Conservation (phyloP, 2,797 vertebrate genomes). For the Amblyraja radiata region DNA sequence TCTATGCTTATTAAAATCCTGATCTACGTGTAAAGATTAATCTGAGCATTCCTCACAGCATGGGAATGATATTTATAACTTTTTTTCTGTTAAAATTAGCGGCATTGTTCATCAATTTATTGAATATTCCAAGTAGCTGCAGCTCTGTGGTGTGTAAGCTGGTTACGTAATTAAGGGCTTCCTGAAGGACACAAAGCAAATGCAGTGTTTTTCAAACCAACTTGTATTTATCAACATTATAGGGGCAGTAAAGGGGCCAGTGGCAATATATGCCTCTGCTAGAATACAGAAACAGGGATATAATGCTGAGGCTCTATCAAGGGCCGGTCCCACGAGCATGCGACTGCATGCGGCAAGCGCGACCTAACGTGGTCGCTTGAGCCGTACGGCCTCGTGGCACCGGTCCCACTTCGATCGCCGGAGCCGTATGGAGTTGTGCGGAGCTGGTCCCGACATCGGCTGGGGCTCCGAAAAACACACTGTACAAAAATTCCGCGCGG, state of each 20-base stretch:
- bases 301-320: too few species aligned
- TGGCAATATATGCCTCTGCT: neutral
- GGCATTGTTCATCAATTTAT: conserved; percentile 20
- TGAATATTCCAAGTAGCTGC: conserved; percentile 23
- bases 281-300: too few species aligned
- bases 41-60: neutral
- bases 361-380: too few species aligned
- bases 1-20: conserved; percentile 6
- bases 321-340: too few species aligned
- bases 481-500: too few species aligned
- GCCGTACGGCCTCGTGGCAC: too few species aligned
- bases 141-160: neutral
- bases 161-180: neutral
- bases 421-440: too few species aligned
- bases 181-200: neutral
- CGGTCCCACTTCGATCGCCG: too few species aligned
- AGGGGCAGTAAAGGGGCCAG: neutral
- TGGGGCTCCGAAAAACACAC: too few species aligned
- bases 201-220: neutral
- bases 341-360: too few species aligned
- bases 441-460: too few species aligned
- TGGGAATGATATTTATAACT: neutral
- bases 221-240: neutral
- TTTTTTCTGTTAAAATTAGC: neutral
- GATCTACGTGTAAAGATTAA: neutral